Conservation (phyloP, 2,113 vertebrate genomes). For the Petromus typicus region DNA sequence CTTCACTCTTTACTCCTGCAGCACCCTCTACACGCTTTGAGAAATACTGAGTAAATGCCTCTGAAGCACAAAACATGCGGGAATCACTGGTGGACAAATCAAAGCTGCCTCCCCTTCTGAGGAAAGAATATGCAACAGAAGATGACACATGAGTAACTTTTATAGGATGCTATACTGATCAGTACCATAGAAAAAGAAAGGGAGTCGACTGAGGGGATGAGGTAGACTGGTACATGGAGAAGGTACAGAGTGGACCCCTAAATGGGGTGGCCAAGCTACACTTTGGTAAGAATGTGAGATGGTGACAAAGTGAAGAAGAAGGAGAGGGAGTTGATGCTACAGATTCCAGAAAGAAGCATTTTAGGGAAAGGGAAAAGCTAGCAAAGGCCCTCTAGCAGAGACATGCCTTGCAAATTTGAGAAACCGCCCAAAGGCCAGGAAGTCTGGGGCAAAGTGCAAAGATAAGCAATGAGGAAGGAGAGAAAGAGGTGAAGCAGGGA, state of each 20-base stretch:
- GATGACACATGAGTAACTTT: neutral
- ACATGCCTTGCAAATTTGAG: neutral
- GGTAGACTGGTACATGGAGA: neutral
- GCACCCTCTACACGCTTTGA: neutral
- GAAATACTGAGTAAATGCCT: neutral
- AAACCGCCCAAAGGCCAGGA: neutral
- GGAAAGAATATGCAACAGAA: neutral
- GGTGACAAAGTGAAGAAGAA: neutral
- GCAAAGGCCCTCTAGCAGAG: neutral
- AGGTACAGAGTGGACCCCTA: neutral
- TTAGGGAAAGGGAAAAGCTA: neutral
- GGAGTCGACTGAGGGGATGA: too few relatives aligned
- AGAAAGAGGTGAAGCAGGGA: neutral
- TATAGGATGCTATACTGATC: neutral
- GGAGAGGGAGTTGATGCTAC: neutral
- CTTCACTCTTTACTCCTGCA: neutral
- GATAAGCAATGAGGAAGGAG: neutral
- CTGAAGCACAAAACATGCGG: neutral
- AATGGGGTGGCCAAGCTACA: neutral
- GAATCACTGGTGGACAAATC: conserved; percentile 7
- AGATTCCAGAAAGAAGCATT: neutral
- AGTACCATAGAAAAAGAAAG: conserved; percentile 10
- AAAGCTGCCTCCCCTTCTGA: neutral
- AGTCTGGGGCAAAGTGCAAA: neutral
- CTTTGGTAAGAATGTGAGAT: neutral